phyloP scores from a whole-genome alignment of 2,888 invertebrate species.

The Pycnomerus fuliginosus region DNA sequence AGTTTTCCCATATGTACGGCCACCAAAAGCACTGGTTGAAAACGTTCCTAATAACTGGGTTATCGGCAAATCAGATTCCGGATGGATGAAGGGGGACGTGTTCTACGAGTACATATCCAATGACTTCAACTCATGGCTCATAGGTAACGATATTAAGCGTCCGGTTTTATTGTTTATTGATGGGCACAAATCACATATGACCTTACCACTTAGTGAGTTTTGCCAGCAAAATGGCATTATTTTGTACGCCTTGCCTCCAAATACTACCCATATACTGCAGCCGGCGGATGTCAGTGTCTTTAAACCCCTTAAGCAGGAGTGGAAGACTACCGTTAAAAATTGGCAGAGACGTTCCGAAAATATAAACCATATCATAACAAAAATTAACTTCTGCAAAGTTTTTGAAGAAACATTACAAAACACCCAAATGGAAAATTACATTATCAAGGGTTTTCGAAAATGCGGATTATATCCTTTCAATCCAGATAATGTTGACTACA shows the following conservation, averaged over 20 bases:
- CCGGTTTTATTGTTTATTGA: slow-evolving; percentile 35
- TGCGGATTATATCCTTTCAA: slow-evolving; percentile 7
- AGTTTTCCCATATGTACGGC: too few species aligned
- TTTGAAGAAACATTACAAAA: slow-evolving; percentile 1
- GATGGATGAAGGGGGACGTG: not conserved
- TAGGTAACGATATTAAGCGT: slow-evolving; percentile 16
- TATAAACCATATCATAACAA: not conserved
- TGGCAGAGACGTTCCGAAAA: slow-evolving; percentile 8
- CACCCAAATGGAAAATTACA: too few species aligned
- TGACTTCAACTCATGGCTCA: slow-evolving; percentile 22
- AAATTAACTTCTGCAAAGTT: slow-evolving; percentile 9
- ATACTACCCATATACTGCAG: slow-evolving; percentile 18
- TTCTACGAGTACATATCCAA: not conserved
- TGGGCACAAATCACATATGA: slow-evolving; percentile 37
- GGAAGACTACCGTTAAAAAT: slow-evolving; percentile 11
- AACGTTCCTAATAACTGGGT: not conserved
- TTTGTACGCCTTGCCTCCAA: slow-evolving; percentile 25
- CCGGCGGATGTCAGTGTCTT: slow-evolving; percentile 21
- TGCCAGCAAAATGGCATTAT: slow-evolving; percentile 33
- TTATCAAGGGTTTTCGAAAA: slow-evolving; percentile 8
- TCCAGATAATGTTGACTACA: not conserved
- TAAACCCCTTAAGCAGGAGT: too few species aligned
- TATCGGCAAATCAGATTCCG: not conserved
- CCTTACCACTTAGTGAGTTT: slow-evolving; percentile 27
- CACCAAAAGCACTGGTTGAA: too few species aligned